A percentile compares a stretch with the other conserved stretches of the same genome.
phyloP scores from a whole-genome alignment of 2,888 invertebrate genomes.

The Acanthosepion pharaonis region DNA sequence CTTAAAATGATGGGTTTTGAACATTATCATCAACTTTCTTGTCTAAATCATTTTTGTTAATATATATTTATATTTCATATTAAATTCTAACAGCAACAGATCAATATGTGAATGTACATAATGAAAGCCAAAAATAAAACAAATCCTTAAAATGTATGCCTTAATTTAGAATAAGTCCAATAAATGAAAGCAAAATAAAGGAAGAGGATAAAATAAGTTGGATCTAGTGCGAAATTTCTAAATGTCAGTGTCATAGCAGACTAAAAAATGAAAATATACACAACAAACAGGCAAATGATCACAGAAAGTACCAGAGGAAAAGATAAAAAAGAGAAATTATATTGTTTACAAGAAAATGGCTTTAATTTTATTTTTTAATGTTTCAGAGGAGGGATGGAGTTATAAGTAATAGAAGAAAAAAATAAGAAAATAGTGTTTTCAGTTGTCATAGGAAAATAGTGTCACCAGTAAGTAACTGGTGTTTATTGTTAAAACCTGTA shows the following conservation, averaged over 20 bases:
- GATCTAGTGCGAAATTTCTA: too few relatives aligned
- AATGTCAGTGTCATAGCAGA: too few relatives aligned
- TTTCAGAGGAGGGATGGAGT: not conserved
- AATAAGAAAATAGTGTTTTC: not conserved
- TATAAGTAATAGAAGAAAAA: not conserved
- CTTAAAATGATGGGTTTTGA: not conserved
- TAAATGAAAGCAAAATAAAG: too few relatives aligned
- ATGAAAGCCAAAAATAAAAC: too few relatives aligned
- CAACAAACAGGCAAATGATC: not conserved
- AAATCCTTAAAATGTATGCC: too few relatives aligned
- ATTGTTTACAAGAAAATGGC: not conserved
- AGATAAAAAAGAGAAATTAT: not conserved
- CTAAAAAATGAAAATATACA: too few relatives aligned
- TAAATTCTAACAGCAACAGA: too few relatives aligned
- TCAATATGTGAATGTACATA: too few relatives aligned
- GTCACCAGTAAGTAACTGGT: not conserved
- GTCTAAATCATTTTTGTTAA: not conserved
- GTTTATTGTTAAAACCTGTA: slow-evolving; percentile 33
- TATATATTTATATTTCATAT: not conserved
- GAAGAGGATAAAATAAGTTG: too few relatives aligned
- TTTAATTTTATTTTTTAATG: not conserved
- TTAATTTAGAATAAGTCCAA: too few relatives aligned
- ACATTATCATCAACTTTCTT: not conserved
- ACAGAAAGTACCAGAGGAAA: not conserved
- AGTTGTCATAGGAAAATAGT: not conserved